Evolutionary conservation across 2,888 invertebrate genomes (phyloP).

Genomic region (Gastrophysa polygoni): DNA sequence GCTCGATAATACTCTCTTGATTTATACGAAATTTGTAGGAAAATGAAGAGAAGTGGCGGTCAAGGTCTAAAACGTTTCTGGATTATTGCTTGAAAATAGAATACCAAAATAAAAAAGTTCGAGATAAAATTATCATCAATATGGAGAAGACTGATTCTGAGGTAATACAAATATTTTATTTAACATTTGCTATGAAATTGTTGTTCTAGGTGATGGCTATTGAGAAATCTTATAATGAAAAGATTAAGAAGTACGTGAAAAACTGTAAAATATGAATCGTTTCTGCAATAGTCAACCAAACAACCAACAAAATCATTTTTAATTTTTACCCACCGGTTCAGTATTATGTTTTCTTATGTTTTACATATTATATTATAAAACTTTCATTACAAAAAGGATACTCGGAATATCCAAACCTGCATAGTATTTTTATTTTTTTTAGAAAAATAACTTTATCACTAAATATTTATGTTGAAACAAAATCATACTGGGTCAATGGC

Average conservation of each 20-base stretch:
- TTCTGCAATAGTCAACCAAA: no score
- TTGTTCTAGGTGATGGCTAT: slow-evolving; percentile 27
- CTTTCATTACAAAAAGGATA: no score
- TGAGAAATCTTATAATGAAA: slow-evolving; percentile 29
- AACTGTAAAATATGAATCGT: slow-evolving; percentile 7
- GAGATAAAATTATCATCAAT: slow-evolving; percentile 35
- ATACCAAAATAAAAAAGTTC: slow-evolving; percentile 36
- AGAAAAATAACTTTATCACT: background rate
- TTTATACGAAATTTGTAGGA: slow-evolving; percentile 29
- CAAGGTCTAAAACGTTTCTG: slow-evolving; percentile 38
- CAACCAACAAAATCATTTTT: no score
- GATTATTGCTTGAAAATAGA: slow-evolving; percentile 41
- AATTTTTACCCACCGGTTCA: no score
- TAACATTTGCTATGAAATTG: no score
- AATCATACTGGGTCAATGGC: background rate
- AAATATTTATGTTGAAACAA: background rate
- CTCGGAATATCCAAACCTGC: no score
- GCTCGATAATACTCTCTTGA: background rate
- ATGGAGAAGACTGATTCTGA: slow-evolving; percentile 39
- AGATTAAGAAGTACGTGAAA: slow-evolving; percentile 20
- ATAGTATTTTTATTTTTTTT: no score
- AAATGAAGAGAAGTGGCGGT: slow-evolving; percentile 37
- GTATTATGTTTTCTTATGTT: no score
- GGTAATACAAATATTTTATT: no score
- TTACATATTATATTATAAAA: no score